phyloP scores from a whole-genome alignment of 2,797 vertebrate species.

The Melanotaenia parkinsoni region DNA sequence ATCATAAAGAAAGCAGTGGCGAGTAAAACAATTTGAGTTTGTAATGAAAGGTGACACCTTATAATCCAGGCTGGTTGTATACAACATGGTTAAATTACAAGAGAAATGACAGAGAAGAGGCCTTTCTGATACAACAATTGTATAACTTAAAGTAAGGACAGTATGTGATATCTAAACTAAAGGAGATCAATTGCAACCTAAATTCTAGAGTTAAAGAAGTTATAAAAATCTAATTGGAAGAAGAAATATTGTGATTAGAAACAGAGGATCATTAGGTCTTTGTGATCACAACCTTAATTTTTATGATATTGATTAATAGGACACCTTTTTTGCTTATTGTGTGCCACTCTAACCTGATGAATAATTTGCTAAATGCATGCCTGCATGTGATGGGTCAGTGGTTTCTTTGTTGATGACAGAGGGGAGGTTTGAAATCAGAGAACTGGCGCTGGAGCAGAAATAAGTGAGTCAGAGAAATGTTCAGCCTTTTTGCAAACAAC shows the following conservation, averaged over 20 bases:
- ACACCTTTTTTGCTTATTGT: not conserved
- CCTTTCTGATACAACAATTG: not conserved
- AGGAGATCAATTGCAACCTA: not conserved
- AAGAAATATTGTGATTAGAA: not conserved
- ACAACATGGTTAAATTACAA: not conserved
- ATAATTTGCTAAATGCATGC: slow-evolving; percentile 24
- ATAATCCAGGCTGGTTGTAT: not conserved
- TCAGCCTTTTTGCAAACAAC: slow-evolving; percentile 3
- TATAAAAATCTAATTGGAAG: not conserved
- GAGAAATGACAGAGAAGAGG: not conserved
- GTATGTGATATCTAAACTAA: not conserved
- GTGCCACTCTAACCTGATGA: slow-evolving; percentile 7
- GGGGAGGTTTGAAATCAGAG: slow-evolving; percentile 9
- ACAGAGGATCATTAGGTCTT: not conserved
- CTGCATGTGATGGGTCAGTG: slow-evolving; percentile 12
- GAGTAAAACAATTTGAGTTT: not conserved
- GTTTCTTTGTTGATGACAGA: slow-evolving; percentile 15
- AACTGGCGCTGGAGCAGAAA: slow-evolving; percentile 12
- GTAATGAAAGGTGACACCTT: not conserved
- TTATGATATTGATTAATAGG: not conserved
- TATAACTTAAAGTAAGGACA: not conserved
- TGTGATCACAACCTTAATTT: not conserved
- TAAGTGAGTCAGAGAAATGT: slow-evolving; percentile 6
- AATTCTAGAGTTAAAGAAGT: not conserved
- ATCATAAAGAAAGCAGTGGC: not conserved